Percentiles rank a stretch among this genome's conserved stretches.
Conservation (phyloP, 1,140 invertebrate genomes). For the Cardiocondyla obscurior region DNA sequence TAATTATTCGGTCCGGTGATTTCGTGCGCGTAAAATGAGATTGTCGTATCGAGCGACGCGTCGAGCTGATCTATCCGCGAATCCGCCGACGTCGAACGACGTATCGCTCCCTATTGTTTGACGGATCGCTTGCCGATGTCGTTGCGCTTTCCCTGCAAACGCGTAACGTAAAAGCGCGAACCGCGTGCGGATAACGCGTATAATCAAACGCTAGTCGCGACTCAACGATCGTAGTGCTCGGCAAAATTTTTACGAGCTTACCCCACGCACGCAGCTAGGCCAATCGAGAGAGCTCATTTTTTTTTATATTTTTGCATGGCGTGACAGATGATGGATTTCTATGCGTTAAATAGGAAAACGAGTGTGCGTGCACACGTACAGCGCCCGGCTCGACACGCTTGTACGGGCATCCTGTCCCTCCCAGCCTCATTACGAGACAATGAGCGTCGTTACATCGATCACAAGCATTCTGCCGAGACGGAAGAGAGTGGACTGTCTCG, state of each 20-base stretch:
- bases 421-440: slow-evolving; percentile 80
- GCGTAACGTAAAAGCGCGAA: slow-evolving; percentile 10
- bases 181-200: not conserved
- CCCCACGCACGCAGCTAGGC: no score
- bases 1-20: slow-evolving; percentile 35
- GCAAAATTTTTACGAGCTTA: not conserved
- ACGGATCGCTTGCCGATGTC: slow-evolving; percentile 23
- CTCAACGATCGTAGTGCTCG: not conserved
- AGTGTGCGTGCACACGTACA: not conserved
- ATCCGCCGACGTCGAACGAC: not conserved
- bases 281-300: slow-evolving; percentile 6
- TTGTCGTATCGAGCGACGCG: not conserved
- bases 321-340: slow-evolving; percentile 35
- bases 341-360: slow-evolving; percentile 26
- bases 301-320: slow-evolving; percentile 9
- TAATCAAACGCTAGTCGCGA: not conserved
- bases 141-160: slow-evolving; percentile 13
- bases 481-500: slow-evolving; percentile 63
- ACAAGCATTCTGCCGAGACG: slow-evolving; percentile 59
- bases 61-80: slow-evolving; percentile 24
- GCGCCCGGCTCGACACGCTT: slow-evolving; percentile 22
- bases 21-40: not conserved
- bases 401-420: slow-evolving; percentile 80
- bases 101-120: slow-evolving; percentile 14
- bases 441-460: slow-evolving; percentile 80